Conservation (phyloP, 2,888 invertebrate genomes). For the Neoaliturus tenellus region DNA sequence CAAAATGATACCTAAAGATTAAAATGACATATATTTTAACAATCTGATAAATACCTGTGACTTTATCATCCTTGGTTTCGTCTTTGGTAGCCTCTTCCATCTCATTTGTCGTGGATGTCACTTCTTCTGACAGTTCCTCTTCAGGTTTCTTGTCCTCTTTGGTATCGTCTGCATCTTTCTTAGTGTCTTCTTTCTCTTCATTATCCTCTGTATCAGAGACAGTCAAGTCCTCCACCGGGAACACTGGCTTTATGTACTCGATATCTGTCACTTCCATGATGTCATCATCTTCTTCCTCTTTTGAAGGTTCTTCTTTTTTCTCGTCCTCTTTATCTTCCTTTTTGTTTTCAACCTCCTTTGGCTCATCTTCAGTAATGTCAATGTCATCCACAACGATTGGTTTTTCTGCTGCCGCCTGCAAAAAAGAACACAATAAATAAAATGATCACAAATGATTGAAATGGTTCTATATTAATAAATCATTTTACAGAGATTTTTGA, state of each 20-base stretch:
- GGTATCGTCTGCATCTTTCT: background rate
- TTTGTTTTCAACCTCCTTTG: constrained; percentile 52
- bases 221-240: constrained; percentile 52
- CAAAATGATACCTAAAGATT: too few relatives aligned
- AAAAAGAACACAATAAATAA: background rate
- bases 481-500: too few relatives aligned
- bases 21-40: background rate
- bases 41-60: background rate
- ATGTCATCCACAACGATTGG: constrained; percentile 50
- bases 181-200: constrained; percentile 60
- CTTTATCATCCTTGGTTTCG: background rate
- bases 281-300: constrained; percentile 51
- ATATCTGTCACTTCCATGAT: constrained; percentile 48
- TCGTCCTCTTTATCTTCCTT: constrained; percentile 58
- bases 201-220: constrained; percentile 54
- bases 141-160: constrained; percentile 59
- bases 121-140: constrained; percentile 57
- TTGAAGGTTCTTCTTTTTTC: constrained; percentile 58
- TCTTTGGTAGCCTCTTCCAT: background rate
- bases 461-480: too few relatives aligned
- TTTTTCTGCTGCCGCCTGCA: constrained; percentile 39
- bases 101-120: constrained; percentile 45
- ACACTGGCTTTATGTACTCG: constrained; percentile 54
- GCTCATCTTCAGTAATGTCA: constrained; percentile 45
- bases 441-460: too few relatives aligned